Evolutionary conservation across 2,888 invertebrate species (phyloP).

Genomic region (Falcaria lacertinaria): DNA sequence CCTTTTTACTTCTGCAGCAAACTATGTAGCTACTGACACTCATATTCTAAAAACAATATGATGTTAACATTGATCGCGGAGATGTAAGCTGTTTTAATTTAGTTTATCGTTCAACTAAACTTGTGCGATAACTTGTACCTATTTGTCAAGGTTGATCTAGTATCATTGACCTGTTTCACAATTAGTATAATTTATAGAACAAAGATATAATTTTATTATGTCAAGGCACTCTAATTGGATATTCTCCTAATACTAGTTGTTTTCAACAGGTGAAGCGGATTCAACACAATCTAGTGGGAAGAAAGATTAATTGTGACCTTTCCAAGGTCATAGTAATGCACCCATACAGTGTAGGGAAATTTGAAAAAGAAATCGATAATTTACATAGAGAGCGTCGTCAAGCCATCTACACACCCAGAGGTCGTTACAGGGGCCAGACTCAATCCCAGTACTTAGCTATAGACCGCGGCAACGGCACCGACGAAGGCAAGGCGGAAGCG

Average conservation of each 20-base stretch:
- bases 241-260: conserved; percentile 6
- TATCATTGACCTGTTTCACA: conserved; percentile 65
- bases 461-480: conserved; percentile 74
- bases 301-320: conserved; percentile 34
- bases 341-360: conserved; percentile 2
- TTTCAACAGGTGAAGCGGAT: conserved; percentile 41
- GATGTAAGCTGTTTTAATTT: conserved; percentile 6
- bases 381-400: conserved; percentile 42
- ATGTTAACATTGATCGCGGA: background rate
- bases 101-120: conserved; percentile 20
- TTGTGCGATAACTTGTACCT: conserved; percentile 49
- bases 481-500: conserved; percentile 89
- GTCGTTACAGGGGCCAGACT: conserved; percentile 86
- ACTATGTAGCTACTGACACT: too few species aligned
- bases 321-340: conserved; percentile 14
- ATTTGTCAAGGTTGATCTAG: conserved; percentile 50
- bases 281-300: conserved; percentile 12
- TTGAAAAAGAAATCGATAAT: conserved; percentile 9
- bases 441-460: conserved; percentile 89
- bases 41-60: too few species aligned
- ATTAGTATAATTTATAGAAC: conserved; percentile 44
- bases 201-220: conserved; percentile 25
- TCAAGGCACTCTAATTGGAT: conserved; percentile 27
- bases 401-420: conserved; percentile 39
- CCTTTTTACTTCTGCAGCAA: too few species aligned